These are phyloP conservation scores for Lophotis ruficrista DNA, from an alignment of 2,113 vertebrate species.

Conservation along the genomic window DNA sequence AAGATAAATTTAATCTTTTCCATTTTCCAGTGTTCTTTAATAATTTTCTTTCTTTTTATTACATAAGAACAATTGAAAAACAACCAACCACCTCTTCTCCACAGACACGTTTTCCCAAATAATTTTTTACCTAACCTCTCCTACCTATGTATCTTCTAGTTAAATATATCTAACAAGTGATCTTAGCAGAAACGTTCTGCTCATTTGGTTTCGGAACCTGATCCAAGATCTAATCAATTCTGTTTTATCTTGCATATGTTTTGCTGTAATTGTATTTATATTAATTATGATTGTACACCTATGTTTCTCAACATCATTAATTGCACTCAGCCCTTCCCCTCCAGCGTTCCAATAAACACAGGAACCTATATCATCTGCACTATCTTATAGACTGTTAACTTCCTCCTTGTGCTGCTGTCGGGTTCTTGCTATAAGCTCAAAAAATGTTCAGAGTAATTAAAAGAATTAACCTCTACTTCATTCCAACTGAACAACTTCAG, in stretches of 20 bases:
- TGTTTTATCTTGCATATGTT: background rate
- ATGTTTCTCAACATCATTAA: background rate
- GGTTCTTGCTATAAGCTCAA: background rate
- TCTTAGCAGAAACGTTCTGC: background rate
- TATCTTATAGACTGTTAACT: background rate
- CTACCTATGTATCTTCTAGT: background rate
- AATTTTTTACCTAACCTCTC: background rate
- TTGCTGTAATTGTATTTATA: background rate
- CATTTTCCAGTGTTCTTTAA: background rate
- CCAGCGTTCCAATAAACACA: background rate
- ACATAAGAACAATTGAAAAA: background rate
- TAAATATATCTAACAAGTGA: background rate
- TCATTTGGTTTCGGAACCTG: background rate
- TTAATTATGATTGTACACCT: background rate
- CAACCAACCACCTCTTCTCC: background rate
- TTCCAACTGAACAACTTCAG: background rate
- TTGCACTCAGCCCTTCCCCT: background rate
- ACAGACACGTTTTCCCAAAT: background rate
- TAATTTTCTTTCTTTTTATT: background rate
- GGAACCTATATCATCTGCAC: background rate
- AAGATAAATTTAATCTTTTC: background rate
- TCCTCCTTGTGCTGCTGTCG: background rate
- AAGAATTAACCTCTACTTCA: background rate
- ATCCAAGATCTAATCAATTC: background rate
- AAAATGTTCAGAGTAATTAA: background rate